Conservation (phyloP, 2,113 vertebrate genomes). For the Phalacrocorax brasilianus region DNA sequence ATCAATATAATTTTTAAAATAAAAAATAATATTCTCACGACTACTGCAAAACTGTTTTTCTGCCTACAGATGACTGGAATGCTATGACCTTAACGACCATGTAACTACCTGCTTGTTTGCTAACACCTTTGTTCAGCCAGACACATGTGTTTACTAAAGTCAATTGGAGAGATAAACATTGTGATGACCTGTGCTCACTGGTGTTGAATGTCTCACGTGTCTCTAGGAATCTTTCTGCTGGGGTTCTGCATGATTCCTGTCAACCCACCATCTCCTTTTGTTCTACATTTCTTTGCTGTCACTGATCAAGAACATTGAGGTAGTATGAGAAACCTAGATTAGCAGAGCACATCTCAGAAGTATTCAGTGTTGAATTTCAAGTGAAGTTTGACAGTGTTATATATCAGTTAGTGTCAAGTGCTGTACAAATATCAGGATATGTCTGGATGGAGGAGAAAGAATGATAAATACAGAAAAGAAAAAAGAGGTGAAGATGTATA, state of each 20-base stretch:
- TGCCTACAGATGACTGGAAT: background rate
- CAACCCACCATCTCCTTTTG: background rate
- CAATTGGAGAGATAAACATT: background rate
- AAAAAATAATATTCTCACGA: background rate
- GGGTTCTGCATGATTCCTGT: background rate
- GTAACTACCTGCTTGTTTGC: background rate
- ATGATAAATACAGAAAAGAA: background rate
- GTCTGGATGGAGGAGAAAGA: background rate
- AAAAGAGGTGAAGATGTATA: background rate
- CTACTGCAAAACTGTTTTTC: background rate
- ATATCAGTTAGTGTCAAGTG: background rate
- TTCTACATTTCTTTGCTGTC: background rate
- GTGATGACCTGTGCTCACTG: background rate
- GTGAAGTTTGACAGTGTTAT: background rate
- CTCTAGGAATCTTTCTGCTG: background rate
- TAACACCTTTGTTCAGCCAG: background rate
- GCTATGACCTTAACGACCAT: background rate
- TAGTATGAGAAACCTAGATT: background rate
- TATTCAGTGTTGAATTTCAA: background rate
- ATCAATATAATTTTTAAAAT: background rate
- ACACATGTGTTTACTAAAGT: background rate
- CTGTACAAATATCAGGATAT: background rate
- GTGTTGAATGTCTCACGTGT: rapidly evolving
- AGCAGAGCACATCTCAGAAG: background rate
- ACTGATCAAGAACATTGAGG: background rate